Base-by-base conservation (phyloP, 1,140 invertebrate genomes). In the Drosophila kanapiae region DNA sequence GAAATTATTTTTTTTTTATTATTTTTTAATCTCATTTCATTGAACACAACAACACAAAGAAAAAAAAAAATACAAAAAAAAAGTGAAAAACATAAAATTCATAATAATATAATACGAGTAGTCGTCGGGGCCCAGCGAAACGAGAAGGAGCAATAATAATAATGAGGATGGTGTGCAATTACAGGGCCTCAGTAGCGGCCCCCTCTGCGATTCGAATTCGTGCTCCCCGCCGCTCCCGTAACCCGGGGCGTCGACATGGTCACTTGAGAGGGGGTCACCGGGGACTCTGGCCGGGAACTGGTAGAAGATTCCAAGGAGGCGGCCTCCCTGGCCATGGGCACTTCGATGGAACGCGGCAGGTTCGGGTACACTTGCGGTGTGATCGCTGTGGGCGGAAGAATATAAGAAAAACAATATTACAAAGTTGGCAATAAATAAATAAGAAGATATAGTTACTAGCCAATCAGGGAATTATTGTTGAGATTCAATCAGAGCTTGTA, bases 321-420 rank as follows among this genome's bases (percentile, higher is more conserved):
- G 7, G 54, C 3, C 42, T 91, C 77, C 37, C 51, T 71, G 43
- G 70, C 45, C 63, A 69, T n/a, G 45, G 91, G 88, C 51, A 92
- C 78, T 18, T 92, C 91, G 45, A 92, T 92, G 53, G 88, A 87
- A n/a, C 91, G 88, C 35, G 91, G 91, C 61, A 92, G 51, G 64
- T 92, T 85, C 37, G 91, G 91, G 68, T 87, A 91, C 16, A 75
- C 74, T 56, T 91, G 76, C 33, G 91, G 82, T 35, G 91, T 92
- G 48, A 92, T 92, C 13, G 91, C 91, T 92, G 70, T 14, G 59
- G 65, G 45, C 31, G 58, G 43, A 45, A 4, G 14, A 68, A 64
- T 31, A 23, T 37, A 48, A 29, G 35, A n/a, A n/a, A 49, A 53
- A 57, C 31, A 6, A 61, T 23, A 51, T 27, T 42, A 13, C 1